Evolutionary conservation across 2,797 vertebrate genomes (phyloP), one percentile per base, ranked within the genome.

Genomic region (Scolopax rusticola): DNA sequence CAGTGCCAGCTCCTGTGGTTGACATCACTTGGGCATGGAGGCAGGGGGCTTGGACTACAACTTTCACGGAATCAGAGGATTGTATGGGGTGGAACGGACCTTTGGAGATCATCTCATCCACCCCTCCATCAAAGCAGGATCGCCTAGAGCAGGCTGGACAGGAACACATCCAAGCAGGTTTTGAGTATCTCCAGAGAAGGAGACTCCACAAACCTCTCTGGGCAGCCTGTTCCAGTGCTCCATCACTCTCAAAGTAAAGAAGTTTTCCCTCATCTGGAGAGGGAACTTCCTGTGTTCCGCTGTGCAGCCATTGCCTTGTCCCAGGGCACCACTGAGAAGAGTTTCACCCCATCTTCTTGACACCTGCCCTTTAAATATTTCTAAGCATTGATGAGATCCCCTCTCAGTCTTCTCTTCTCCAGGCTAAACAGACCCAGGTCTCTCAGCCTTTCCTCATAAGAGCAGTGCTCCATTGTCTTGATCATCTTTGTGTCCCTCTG

Each of bases 11-110:
- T 9, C 12, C 4, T 21, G 12, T 28, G 27, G 20, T 32, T 6
- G 9, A 13, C 15, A 1, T 69, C 8, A 2, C 38, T 6, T 28
- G 33, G 33, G 51, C 21, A 12, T 36, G n/a, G 16, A 18, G 27
- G 19, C 20, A 8, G 21, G 9, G n/a, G 19, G 32, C 24, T 33
- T 43, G 10, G n/a, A 4, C 25, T 14, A 1, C 6, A 3, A 0
- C 23, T 48, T 60, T 27, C 36, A 38, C n/a, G 25, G 56, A 57
- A 33, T 57, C n/a, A 24, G 21, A 36, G 33, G 33, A 36, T 59
- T 33, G 50, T 51, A 51, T 6, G 50, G 24, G 27, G 27, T 51
- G 50, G 50, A 51, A 28, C 15, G 50, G 50, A 51, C 50, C 50
- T 51, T 16, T 9, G 5, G 50, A 25, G 57, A 36, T 36, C 23